Evolutionary conservation across 1,140 invertebrate genomes (phyloP), one percentile per base, ranked within the genome.

Genomic region (Sarcophaga bullata): DNA sequence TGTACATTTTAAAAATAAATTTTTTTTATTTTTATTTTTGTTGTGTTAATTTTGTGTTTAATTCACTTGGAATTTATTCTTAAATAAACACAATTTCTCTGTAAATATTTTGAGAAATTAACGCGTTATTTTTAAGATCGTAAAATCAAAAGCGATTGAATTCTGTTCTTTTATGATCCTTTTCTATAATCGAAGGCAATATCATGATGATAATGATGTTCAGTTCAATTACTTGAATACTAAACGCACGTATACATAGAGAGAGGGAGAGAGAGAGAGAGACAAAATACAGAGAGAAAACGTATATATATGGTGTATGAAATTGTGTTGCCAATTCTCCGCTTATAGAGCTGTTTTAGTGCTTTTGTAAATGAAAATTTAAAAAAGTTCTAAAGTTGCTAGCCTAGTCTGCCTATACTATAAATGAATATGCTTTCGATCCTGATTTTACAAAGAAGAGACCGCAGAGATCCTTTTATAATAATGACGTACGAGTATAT

Each of bases 61-160:
- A 25, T 78, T 50, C 49, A 50, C 49, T 25, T 49, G 75, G n/a
- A 78, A 78, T 78, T 50, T 78, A 9, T 78, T 78, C 15, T 49
- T 78, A 78, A 78, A 78, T 78, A 78, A 78, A 78, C 50, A 78
- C 25, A 78, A 78, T 50, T 52, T 11, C n/a, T 19, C 7, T 25
- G 75, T 78, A 78, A 78, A 78, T 78, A 78, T 78, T 78, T 78
- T 78, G 6, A 52, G 50, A 25, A 78, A 50, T 52, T 68, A 68
- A 10, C n/a, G 25, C 1, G 17, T 68, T 19, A 68, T 68, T n/a
- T 68, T 68, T 68, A 68, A 68, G 62, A 68, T 68, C 62, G 19
- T 68, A 68, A 68, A 68, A 68, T 25, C 19, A 68, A 62, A 68
- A 68, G 17, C n/a, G 17, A 68, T 8, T 37, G 25, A 37, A 37